These are phyloP conservation scores for Myiagra hebetior DNA, from an alignment of 2,113 vertebrate genomes.

Conservation along the genomic window DNA sequence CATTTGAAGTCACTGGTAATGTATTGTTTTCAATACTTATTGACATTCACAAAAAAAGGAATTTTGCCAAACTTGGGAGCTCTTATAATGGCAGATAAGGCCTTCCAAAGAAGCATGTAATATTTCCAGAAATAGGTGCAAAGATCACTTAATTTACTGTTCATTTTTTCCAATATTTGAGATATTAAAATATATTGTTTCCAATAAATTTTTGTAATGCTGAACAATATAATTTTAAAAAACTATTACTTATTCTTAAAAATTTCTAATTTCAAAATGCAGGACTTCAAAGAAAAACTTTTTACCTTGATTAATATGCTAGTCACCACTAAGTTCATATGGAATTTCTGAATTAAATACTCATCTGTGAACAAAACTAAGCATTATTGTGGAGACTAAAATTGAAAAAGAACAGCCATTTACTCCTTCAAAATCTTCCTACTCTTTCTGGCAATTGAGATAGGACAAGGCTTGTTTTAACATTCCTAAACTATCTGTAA, in stretches of 20 bases:
- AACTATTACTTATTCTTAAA: not conserved
- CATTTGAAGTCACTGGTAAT: not conserved
- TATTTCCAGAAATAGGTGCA: not conserved
- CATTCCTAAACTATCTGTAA: not conserved
- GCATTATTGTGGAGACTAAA: not conserved
- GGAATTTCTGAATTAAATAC: not conserved
- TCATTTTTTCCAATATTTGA: not conserved
- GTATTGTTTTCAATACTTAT: not conserved
- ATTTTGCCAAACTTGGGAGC: not conserved
- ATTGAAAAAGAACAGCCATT: not conserved
- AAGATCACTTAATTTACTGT: not conserved
- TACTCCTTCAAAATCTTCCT: not conserved
- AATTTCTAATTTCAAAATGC: not conserved
- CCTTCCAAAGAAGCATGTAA: rapidly evolving
- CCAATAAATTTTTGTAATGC: not conserved
- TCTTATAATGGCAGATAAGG: not conserved
- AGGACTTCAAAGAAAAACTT: not conserved
- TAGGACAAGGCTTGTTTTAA: not conserved
- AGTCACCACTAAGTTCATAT: not conserved
- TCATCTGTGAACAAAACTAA: not conserved
- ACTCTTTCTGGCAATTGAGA: not conserved
- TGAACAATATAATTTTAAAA: not conserved
- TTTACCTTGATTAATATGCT: not conserved
- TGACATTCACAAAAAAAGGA: not conserved
- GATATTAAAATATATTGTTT: not conserved